phyloP scores from a whole-genome alignment of 1,140 invertebrate genomes.

The Scaptomyza montana region DNA sequence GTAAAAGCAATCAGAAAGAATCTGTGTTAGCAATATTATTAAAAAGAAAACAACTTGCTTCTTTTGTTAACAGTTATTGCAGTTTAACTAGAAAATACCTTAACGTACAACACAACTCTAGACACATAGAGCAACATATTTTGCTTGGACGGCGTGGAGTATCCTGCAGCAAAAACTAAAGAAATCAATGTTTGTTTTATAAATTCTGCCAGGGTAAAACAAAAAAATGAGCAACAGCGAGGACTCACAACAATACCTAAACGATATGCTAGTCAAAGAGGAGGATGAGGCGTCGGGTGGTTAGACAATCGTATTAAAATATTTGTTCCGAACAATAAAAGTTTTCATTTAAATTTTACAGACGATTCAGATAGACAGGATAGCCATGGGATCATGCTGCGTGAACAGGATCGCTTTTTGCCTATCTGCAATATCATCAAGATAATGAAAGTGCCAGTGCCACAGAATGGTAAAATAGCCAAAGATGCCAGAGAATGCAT shows the following conservation, averaged over 20 bases:
- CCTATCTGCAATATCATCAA: constrained; percentile 99
- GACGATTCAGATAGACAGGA: constrained; percentile 78
- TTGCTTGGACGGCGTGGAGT: not conserved
- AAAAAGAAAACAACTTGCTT: not conserved
- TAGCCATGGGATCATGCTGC: constrained; percentile 84
- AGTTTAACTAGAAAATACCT: not conserved
- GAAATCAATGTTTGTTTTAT: constrained; percentile 8
- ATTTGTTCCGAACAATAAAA: not conserved
- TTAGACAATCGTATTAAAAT: constrained; percentile 24
- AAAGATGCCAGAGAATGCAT: constrained; percentile 99
- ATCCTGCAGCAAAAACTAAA: not conserved
- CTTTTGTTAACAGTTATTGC: not conserved
- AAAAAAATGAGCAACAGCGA: constrained; percentile 75
- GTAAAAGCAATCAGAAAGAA: not conserved
- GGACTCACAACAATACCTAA: constrained; percentile 73
- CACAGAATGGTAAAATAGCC: constrained; percentile 98
- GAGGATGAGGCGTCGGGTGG: constrained; percentile 74
- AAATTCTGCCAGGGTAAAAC: constrained; percentile 2
- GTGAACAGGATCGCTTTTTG: constrained; percentile 97
- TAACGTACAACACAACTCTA: not conserved
- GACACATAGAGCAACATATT: not conserved
- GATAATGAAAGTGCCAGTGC: constrained; percentile 99
- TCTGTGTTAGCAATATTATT: constrained; percentile 2
- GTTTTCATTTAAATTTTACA: not conserved
- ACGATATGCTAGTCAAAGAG: constrained; percentile 70